Conservation (phyloP, 2,888 invertebrate genomes). For the Lasioglossum zephyrum region DNA sequence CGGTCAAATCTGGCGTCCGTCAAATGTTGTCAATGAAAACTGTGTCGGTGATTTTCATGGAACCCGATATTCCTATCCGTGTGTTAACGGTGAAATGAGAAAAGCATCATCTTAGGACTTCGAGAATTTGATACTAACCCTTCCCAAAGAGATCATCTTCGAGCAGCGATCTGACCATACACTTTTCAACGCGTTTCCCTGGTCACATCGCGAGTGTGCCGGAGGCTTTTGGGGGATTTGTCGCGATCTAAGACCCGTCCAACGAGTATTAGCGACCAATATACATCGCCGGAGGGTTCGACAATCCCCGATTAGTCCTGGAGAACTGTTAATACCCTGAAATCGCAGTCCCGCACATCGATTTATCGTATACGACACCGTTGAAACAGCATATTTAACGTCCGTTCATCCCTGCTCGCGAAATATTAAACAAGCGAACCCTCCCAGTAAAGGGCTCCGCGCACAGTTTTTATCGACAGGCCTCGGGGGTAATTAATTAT, state of each 20-base stretch:
- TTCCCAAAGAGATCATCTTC: not conserved
- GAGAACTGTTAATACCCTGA: slow-evolving; percentile 3
- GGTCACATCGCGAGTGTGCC: not conserved
- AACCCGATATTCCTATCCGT: not conserved
- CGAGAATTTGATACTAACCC: not conserved
- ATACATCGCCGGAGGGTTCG: not conserved
- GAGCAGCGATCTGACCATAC: not conserved
- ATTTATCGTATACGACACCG: not conserved
- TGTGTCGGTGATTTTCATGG: no score
- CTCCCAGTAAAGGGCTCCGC: slow-evolving; percentile 1
- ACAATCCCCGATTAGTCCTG: slow-evolving; percentile 2
- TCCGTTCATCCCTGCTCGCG: not conserved
- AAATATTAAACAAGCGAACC: not conserved
- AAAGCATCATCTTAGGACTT: not conserved
- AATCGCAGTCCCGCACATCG: not conserved
- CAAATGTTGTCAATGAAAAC: no score
- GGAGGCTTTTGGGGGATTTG: not conserved
- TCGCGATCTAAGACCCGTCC: slow-evolving; percentile 1
- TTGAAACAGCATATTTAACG: not conserved
- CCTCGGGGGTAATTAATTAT: slow-evolving; percentile 50
- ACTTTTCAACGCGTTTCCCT: not conserved
- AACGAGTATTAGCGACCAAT: not conserved
- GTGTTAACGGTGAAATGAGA: not conserved
- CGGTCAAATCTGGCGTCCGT: no score
- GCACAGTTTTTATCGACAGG: slow-evolving; percentile 59